A percentile compares a stretch with the other conserved stretches of the same genome.
Evolutionary conservation across 2,888 invertebrate species (phyloP).

Genomic region (Charanyca ferruginea): DNA sequence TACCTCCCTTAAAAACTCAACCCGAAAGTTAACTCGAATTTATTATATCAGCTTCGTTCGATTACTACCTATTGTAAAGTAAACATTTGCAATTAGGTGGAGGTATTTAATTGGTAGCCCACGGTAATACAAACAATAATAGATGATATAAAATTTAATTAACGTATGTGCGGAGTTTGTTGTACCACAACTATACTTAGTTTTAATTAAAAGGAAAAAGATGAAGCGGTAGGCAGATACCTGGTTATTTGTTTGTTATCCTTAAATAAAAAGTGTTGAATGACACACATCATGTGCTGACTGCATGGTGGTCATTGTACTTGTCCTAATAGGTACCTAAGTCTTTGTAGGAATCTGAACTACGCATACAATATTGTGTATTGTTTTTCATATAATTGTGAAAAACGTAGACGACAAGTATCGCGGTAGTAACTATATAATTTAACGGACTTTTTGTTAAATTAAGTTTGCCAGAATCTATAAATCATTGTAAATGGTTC

Average conservation of each 20-base stretch:
- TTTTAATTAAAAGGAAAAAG: constrained; percentile 49
- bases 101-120: constrained; percentile 4
- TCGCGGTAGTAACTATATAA: too few species aligned
- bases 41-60: not conserved
- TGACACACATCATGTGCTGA: constrained; percentile 20
- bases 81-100: too few species aligned
- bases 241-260: constrained; percentile 17
- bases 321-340: not conserved
- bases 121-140: not conserved
- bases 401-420: too few species aligned
- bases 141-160: constrained; percentile 19
- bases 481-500: not conserved
- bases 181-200: too few species aligned
- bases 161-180: constrained; percentile 26
- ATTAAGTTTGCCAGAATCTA: not conserved
- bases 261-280: constrained; percentile 34
- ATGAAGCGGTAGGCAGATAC: constrained; percentile 10
- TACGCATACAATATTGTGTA: not conserved
- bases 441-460: too few species aligned
- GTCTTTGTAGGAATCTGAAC: not conserved
- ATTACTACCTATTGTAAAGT: not conserved
- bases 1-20: not conserved
- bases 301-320: not conserved
- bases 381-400: not conserved
- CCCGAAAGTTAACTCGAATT: not conserved